Evolutionary conservation across 2,888 invertebrate genomes (phyloP).

Genomic region (Balanococcus diminutus): DNA sequence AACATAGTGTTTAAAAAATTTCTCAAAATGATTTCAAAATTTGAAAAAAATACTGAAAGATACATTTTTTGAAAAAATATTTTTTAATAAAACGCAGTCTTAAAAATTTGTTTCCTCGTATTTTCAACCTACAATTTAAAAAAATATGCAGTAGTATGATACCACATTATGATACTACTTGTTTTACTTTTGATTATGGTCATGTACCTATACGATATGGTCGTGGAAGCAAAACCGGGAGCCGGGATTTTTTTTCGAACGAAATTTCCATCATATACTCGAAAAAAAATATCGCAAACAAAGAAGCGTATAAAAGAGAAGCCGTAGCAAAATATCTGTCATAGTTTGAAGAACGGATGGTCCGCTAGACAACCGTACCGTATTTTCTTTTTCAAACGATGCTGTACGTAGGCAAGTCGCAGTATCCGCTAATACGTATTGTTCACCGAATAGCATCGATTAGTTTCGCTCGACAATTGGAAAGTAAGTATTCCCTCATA

Average conservation of each 20-base stretch:
- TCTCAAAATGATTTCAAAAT: too few species aligned
- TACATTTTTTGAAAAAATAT: too few species aligned
- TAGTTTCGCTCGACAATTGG: constrained; percentile 52
- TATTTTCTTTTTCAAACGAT: constrained; percentile 37
- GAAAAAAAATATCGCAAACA: background rate
- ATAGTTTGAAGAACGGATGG: constrained; percentile 45
- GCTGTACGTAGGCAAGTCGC: constrained; percentile 37
- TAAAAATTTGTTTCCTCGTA: too few species aligned
- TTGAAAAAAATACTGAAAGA: too few species aligned
- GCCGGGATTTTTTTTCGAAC: background rate
- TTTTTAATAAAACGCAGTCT: too few species aligned
- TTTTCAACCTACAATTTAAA: too few species aligned
- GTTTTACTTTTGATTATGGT: background rate
- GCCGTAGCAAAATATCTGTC: constrained; percentile 52
- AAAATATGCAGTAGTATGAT: background rate
- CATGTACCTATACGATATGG: background rate
- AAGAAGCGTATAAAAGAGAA: constrained; percentile 38
- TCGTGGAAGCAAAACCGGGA: background rate
- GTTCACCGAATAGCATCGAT: constrained; percentile 50
- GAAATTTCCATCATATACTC: background rate
- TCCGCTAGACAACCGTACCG: constrained; percentile 41
- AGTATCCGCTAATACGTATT: constrained; percentile 45
- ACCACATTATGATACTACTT: background rate
- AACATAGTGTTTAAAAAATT: too few species aligned
- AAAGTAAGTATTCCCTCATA: constrained; percentile 43